Conservation (phyloP, 2,888 invertebrate genomes). For the Platerodrilus igneus region DNA sequence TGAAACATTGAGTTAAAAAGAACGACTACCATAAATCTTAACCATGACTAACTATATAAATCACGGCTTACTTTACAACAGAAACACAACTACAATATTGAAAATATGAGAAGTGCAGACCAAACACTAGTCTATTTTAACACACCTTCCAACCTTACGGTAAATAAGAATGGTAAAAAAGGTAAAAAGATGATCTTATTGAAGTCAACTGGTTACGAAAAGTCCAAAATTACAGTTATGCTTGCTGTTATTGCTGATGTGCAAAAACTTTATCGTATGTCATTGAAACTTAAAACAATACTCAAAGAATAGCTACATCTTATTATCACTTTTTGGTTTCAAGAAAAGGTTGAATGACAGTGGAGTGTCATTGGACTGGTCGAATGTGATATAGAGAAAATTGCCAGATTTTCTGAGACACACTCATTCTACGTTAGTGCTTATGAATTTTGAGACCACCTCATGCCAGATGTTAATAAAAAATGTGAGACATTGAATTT, state of each 20-base stretch:
- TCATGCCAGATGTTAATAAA: too few relatives aligned
- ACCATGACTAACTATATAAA: too few relatives aligned
- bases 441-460: too few relatives aligned
- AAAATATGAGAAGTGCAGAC: slow-evolving; percentile 4
- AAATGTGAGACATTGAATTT: too few relatives aligned
- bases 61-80: too few relatives aligned
- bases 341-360: slow-evolving; percentile 23
- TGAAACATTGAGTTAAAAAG: too few relatives aligned
- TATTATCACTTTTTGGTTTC: slow-evolving; percentile 15
- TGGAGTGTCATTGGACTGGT: slow-evolving; percentile 20
- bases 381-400: slow-evolving; percentile 16
- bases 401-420: slow-evolving; percentile 17
- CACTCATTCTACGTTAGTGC: slow-evolving; percentile 14
- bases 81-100: slow-evolving; percentile 4
- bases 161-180: slow-evolving; percentile 10
- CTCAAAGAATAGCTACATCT: slow-evolving; percentile 18
- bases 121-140: slow-evolving; percentile 7
- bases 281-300: slow-evolving; percentile 13
- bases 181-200: slow-evolving; percentile 10
- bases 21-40: too few relatives aligned
- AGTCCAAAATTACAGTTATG: slow-evolving; percentile 4
- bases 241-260: slow-evolving; percentile 12
- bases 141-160: slow-evolving; percentile 15
- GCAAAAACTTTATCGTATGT: slow-evolving; percentile 14
- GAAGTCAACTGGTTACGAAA: slow-evolving; percentile 1